Percentiles rank a stretch among this genome's conserved stretches.
Evolutionary conservation across 1,140 invertebrate species (phyloP).

Genomic region (Diploscapter pachys): DNA sequence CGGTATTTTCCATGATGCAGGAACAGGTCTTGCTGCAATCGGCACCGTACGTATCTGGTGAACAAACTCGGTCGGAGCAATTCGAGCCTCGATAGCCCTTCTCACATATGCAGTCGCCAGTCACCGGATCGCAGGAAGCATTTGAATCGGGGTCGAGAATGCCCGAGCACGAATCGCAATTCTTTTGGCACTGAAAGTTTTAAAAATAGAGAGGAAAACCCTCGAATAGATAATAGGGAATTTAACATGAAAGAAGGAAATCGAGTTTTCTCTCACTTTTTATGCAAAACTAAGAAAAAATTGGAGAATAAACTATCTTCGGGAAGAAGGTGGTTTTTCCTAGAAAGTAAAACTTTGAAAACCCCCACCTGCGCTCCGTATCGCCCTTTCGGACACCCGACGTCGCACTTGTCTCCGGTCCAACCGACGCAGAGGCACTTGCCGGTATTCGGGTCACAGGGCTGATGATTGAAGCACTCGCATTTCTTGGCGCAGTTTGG

Average conservation of each 20-base stretch:
- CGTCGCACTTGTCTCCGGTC: conserved; percentile 70
- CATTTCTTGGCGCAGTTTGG: conserved; percentile 77
- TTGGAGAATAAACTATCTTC: neutral
- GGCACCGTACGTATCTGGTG: conserved; percentile 65
- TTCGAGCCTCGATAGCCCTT: conserved; percentile 50
- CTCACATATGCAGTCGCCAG: conserved; percentile 55
- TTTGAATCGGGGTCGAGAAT: conserved; percentile 24
- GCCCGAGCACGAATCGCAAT: conserved; percentile 68
- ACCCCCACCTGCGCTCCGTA: conserved; percentile 61
- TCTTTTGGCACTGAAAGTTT: conserved; percentile 25
- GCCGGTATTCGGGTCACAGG: conserved; percentile 76
- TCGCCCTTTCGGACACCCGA: conserved; percentile 59
- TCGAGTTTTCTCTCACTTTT: too few species aligned
- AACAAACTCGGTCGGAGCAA: conserved; percentile 39
- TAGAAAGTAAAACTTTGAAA: too few species aligned
- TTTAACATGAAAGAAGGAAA: too few species aligned
- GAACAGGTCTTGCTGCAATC: conserved; percentile 47
- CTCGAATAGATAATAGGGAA: too few species aligned
- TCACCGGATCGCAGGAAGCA: conserved; percentile 64
- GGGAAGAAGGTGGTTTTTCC: too few species aligned
- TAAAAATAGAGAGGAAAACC: conserved; percentile 7
- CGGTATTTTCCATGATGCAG: conserved; percentile 52
- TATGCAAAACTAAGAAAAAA: neutral
- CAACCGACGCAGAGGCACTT: conserved; percentile 78
- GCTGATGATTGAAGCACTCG: conserved; percentile 83